A percentile compares a stretch with the other conserved stretches of the same genome.
Evolutionary conservation across 2,797 vertebrate genomes (phyloP).

Genomic region (Oreonectes daqikongensis): DNA sequence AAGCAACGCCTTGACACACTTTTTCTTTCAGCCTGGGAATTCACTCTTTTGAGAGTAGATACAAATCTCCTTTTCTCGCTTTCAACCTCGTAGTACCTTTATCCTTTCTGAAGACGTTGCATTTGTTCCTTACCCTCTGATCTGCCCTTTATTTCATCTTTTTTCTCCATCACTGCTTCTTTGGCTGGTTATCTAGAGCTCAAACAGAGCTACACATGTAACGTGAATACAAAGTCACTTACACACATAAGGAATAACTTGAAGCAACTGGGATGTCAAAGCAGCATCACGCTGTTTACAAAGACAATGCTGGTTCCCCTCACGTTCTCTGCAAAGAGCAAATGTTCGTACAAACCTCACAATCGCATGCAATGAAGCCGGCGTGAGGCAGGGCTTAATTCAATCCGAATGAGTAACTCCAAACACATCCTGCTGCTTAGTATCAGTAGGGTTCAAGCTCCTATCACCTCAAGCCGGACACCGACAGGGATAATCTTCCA

Average conservation of each 20-base stretch:
- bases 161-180: not conserved
- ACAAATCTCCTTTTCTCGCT: slow-evolving; percentile 9
- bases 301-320: not conserved
- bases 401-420: not conserved
- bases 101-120: slow-evolving; percentile 10
- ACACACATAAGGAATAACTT: not conserved
- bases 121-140: not conserved
- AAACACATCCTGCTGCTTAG: slow-evolving; percentile 9
- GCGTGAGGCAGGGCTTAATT: not conserved
- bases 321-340: slow-evolving; percentile 9
- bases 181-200: not conserved
- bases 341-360: not conserved
- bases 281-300: not conserved
- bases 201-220: slow-evolving; percentile 19
- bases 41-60: slow-evolving; percentile 30
- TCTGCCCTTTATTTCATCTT: not conserved
- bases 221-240: slow-evolving; percentile 25
- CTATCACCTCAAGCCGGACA: slow-evolving; percentile 24
- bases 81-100: slow-evolving; percentile 23
- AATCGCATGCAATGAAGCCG: not conserved
- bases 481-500: slow-evolving; percentile 77
- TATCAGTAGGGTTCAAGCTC: slow-evolving; percentile 13
- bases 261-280: slow-evolving; percentile 11
- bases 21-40: slow-evolving; percentile 40
- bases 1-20: slow-evolving; percentile 52